A percentile compares a stretch with the other conserved stretches of the same genome.
These are phyloP conservation scores for Coptodon bakossiorum DNA, from an alignment of 2,113 vertebrate genomes.

Conservation along the genomic window DNA sequence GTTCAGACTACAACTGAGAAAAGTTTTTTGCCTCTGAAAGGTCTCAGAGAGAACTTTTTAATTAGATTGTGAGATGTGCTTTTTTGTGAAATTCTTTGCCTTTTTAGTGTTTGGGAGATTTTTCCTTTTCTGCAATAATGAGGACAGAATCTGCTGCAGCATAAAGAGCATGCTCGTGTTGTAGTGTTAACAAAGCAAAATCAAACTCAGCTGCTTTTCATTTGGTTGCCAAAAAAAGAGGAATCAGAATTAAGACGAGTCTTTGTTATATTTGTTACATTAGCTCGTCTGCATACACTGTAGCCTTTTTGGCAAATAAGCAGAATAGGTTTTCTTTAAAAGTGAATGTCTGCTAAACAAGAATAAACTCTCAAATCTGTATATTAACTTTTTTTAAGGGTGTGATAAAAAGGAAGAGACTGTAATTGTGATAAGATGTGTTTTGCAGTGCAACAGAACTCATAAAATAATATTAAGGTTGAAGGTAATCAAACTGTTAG, in stretches of 20 bases:
- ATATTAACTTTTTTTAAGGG: not conserved
- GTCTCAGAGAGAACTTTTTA: not conserved
- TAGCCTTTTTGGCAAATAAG: not conserved
- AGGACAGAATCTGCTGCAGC: not conserved
- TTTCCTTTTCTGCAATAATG: not conserved
- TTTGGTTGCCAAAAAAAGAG: not conserved
- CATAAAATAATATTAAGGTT: rapidly evolving
- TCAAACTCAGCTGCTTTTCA: not conserved
- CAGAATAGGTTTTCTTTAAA: not conserved
- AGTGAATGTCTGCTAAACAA: not conserved
- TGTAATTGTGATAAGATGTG: not conserved
- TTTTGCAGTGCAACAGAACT: not conserved
- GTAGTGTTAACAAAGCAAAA: not conserved
- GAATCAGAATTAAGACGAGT: not conserved
- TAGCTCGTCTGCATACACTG: not conserved
- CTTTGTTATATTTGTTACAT: not conserved
- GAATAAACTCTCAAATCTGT: not conserved
- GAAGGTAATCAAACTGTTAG: not conserved
- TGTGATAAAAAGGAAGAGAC: not conserved
- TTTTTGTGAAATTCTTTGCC: not conserved
- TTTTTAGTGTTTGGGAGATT: not conserved
- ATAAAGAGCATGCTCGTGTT: rapidly evolving
- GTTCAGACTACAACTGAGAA: not conserved
- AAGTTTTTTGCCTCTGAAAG: not conserved
- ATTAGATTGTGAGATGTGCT: not conserved